Conservation (phyloP, 2,113 vertebrate species). For the Podocnemis expansa region DNA sequence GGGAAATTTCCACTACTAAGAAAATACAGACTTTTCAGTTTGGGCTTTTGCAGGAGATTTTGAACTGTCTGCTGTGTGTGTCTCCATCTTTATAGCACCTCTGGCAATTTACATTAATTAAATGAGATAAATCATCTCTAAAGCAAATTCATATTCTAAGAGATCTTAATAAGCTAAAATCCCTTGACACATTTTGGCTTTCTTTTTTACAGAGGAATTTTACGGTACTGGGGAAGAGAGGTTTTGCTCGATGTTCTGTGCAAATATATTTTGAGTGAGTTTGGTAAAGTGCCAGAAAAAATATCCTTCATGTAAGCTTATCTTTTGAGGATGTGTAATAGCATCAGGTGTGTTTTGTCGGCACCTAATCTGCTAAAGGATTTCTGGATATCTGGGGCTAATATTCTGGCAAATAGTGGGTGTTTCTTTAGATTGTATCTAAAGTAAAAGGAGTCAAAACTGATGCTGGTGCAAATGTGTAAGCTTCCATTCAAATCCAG, state of each 20-base stretch:
- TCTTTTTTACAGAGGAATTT: neutral
- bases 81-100: neutral
- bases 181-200: neutral
- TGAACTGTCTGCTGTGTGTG: neutral
- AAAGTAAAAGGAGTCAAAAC: neutral
- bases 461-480: neutral
- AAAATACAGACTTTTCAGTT: neutral
- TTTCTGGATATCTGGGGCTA: neutral
- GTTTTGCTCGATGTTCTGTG: neutral
- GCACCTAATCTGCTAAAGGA: neutral
- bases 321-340: neutral
- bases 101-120: neutral
- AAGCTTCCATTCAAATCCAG: neutral
- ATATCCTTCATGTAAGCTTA: neutral
- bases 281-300: neutral
- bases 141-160: neutral
- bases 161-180: neutral
- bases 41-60: neutral
- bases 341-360: neutral
- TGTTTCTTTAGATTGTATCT: neutral
- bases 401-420: slow-evolving; percentile 2
- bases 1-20: neutral
- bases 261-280: neutral
- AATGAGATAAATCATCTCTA: neutral
- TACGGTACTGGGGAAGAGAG: neutral